Conservation (phyloP, 1,140 invertebrate genomes). For the Asobara japonica region DNA sequence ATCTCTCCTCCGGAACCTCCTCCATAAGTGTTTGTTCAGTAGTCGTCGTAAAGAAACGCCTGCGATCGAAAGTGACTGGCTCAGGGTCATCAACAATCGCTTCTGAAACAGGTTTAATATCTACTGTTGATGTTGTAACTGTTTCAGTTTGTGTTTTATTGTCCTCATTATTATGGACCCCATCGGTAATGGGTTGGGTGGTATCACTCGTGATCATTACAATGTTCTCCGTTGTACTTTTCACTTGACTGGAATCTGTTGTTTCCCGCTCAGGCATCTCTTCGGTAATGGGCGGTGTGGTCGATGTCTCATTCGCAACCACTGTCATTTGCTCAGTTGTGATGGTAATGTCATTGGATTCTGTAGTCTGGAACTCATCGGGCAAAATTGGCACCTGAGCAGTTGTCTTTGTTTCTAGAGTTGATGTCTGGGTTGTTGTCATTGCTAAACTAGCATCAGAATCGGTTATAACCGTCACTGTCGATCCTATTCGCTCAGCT, state of each 20-base stretch:
- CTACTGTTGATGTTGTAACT: slow-evolving; percentile 41
- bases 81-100: slow-evolving; percentile 52
- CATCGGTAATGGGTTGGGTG: slow-evolving; percentile 42
- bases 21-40: slow-evolving; percentile 33
- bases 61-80: slow-evolving; percentile 49
- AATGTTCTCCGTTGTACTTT: background rate
- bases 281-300: background rate
- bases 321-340: slow-evolving; percentile 16
- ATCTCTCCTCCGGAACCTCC: slow-evolving; percentile 48
- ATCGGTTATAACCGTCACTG: background rate
- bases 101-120: slow-evolving; percentile 60
- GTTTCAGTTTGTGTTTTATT: slow-evolving; percentile 28
- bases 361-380: slow-evolving; percentile 58
- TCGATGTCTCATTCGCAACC: slow-evolving; percentile 10
- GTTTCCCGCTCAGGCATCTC: background rate
- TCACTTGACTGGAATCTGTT: background rate
- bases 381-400: slow-evolving; percentile 59
- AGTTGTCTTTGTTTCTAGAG: slow-evolving; percentile 55
- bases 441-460: slow-evolving; percentile 27
- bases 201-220: slow-evolving; percentile 37
- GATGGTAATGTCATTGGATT: slow-evolving; percentile 32
- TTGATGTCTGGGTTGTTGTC: slow-evolving; percentile 45
- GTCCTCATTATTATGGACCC: slow-evolving; percentile 28
- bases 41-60: slow-evolving; percentile 43
- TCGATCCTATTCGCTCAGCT: slow-evolving; percentile 37